Percentiles rank a stretch among this genome's conserved stretches.
Conservation (phyloP, 2,888 invertebrate genomes). For the Mythimna vitellina region DNA sequence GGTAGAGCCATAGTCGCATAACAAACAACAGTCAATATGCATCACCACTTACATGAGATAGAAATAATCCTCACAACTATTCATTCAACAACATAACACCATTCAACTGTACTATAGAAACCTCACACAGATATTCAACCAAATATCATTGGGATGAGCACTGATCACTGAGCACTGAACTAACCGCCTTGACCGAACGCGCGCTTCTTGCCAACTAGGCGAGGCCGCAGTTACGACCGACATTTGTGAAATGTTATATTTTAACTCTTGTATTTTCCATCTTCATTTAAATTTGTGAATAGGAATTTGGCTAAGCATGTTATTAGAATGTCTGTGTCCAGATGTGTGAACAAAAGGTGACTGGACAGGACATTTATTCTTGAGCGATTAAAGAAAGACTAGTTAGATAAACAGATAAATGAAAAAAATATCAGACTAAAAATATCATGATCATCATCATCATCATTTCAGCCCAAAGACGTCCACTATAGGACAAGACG, state of each 20-base stretch:
- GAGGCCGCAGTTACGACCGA: slow-evolving; percentile 58
- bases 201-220: slow-evolving; percentile 51
- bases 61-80: neutral
- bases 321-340: neutral
- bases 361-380: too few species aligned
- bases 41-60: neutral
- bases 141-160: slow-evolving; percentile 50
- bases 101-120: slow-evolving; percentile 14
- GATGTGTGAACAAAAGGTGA: neutral
- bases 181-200: slow-evolving; percentile 61
- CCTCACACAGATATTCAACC: slow-evolving; percentile 37
- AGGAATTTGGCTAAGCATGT: neutral
- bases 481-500: too few species aligned
- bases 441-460: too few species aligned
- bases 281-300: neutral
- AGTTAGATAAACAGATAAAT: too few species aligned
- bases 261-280: slow-evolving; percentile 35
- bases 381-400: too few species aligned
- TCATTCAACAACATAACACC: slow-evolving; percentile 13
- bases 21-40: too few species aligned
- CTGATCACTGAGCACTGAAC: slow-evolving; percentile 16
- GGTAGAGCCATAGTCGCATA: too few species aligned
- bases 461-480: too few species aligned
- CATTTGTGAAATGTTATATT: slow-evolving; percentile 44
- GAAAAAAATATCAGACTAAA: too few species aligned